Percentiles rank a stretch among this genome's conserved stretches.
phyloP scores from a whole-genome alignment of 2,797 vertebrate genomes.

The Emydoidea blandingii region DNA sequence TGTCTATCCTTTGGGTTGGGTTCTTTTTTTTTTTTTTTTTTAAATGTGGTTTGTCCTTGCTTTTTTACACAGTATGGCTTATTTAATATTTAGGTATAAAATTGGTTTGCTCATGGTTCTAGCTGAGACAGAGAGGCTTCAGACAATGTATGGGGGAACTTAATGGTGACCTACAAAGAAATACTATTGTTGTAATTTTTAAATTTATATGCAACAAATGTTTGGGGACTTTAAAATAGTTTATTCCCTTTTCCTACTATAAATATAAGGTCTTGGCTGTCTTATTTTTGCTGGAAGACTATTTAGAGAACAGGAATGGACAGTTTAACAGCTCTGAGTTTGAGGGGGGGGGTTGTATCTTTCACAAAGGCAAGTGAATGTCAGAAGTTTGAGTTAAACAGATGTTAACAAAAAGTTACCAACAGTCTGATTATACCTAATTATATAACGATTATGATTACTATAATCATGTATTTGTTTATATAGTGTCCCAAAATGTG shows the following conservation, averaged over 20 bases:
- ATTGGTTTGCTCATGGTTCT: neutral
- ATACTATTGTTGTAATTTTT: neutral
- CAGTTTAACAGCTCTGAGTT: fast-evolving
- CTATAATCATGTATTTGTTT: neutral
- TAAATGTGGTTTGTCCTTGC: neutral
- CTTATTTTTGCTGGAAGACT: neutral
- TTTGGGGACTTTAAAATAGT: neutral
- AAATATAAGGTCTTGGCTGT: fast-evolving
- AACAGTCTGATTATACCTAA: neutral
- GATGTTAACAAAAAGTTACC: neutral
- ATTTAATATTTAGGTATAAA: neutral
- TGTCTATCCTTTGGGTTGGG: neutral
- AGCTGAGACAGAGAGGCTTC: neutral
- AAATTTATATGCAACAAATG: neutral
- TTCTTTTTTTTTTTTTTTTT: neutral
- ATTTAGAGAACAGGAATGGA: neutral
- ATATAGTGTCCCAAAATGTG: fast-evolving
- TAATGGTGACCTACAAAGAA: neutral
- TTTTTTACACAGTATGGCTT: neutral
- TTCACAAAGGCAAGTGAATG: neutral
- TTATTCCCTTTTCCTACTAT: neutral
- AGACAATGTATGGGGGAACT: neutral
- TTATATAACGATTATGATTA: neutral
- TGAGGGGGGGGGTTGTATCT: neutral
- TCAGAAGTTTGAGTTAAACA: neutral